A percentile compares a stretch with the other conserved stretches of the same genome.
These are phyloP conservation scores for Microcebus jonahi DNA, from an alignment of 2,113 vertebrate genomes.

Conservation along the genomic window DNA sequence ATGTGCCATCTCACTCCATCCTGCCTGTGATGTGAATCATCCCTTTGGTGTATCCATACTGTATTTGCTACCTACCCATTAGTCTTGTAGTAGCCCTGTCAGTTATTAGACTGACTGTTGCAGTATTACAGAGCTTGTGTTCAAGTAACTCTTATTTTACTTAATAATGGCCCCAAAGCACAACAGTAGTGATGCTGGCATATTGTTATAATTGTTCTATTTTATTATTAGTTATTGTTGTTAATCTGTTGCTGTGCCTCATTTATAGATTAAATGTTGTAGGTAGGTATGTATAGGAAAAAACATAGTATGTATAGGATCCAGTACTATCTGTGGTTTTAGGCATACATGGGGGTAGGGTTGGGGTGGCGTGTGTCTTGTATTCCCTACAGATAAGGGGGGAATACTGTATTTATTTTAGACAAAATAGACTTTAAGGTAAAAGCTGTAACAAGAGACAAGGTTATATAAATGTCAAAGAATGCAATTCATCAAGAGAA, in stretches of 20 bases:
- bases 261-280: background rate
- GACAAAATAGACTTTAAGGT: background rate
- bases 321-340: background rate
- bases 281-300: background rate
- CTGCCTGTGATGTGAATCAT: background rate
- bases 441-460: background rate
- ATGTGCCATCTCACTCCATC: background rate
- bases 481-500: background rate
- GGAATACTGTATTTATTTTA: background rate
- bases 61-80: background rate
- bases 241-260: background rate
- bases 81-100: background rate
- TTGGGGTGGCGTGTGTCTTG: background rate
- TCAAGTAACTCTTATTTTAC: background rate
- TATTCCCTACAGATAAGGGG: background rate
- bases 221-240: background rate
- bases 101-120: background rate
- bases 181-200: background rate
- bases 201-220: background rate
- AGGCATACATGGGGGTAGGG: background rate
- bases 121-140: background rate
- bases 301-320: background rate
- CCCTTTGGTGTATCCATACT: background rate
- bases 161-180: background rate
- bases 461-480: background rate